Base-by-base conservation (phyloP, 2,113 vertebrate species). In the Embiotoca jacksoni region DNA sequence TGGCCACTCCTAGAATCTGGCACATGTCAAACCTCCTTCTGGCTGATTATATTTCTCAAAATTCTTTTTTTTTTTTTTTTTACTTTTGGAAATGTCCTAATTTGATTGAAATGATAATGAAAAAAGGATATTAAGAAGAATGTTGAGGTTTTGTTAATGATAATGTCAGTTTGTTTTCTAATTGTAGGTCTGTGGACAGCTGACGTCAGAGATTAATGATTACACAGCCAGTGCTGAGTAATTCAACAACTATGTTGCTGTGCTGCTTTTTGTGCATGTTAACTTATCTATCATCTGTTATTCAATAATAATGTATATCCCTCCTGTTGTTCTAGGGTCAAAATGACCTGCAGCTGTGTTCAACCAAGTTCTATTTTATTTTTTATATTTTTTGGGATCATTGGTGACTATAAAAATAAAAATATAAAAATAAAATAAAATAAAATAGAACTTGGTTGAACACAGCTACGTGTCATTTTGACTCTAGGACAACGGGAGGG, bases 1-100 rank as follows among this genome's bases (percentile, higher is more conserved):
- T 57, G 66, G 83, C 82, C 88, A 78, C 89, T 61, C 89, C 89
- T 33, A 33, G 4, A 49, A 50, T 1, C 33, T 6, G 41, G 6
- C 52, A 69, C 68, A 30, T 7, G 9, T 41, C 67, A 23, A 30
- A 16, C 6, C 36, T 35, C 44, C 39, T 33, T 23, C 14, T 33
- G 6, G 6, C 6, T 52, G 7, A 3, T n/a, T 58, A 32, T 70
- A 10, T 32, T 16, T 49, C 46, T 31, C 3, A 9, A 14, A 16
- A 8, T 1, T 31, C 3, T n/a, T n/a, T 30, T 9, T 11, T 32
- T n/a, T 30, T 9, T 11, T 32, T 36, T 6, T 2, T 0, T 61
- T 46, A 46, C 6, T 30, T 4, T 7, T 16, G 31, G n/a, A 9
- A 14, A 37, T 57, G 16, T 5, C 15, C 52, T 33, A 1, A 30